Evolutionary conservation across 2,888 invertebrate genomes (phyloP).

Genomic region (Portevinia maculata): DNA sequence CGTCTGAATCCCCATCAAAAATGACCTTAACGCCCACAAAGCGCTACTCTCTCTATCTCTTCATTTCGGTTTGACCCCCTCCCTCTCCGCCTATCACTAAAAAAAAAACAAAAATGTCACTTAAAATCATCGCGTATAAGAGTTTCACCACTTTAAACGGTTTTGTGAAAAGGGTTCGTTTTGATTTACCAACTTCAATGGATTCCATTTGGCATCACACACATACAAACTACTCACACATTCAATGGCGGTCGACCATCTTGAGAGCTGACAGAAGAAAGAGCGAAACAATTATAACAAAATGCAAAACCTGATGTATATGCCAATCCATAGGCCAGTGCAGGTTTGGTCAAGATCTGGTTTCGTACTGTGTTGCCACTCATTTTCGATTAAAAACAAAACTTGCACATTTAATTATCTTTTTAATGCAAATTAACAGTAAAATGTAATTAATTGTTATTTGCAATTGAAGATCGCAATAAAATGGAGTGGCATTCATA

Average conservation of each 20-base stretch:
- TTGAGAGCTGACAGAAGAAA: constrained; percentile 22
- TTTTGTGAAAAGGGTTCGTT: constrained; percentile 49
- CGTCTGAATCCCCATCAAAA: neutral
- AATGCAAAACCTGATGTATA: constrained; percentile 4
- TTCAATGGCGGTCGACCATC: constrained; percentile 37
- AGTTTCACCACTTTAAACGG: constrained; percentile 41
- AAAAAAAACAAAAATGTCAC: no score
- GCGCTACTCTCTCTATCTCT: constrained; percentile 24
- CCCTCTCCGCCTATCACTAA: no score
- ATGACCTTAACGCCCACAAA: constrained; percentile 60
- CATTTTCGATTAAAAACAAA: constrained; percentile 22
- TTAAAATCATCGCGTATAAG: constrained; percentile 24
- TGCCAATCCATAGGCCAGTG: constrained; percentile 39
- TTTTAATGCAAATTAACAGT: constrained; percentile 51
- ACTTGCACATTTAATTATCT: constrained; percentile 29
- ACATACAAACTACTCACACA: constrained; percentile 32
- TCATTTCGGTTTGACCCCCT: constrained; percentile 18
- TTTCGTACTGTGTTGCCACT: constrained; percentile 40
- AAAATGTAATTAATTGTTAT: constrained; percentile 56
- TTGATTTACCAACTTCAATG: constrained; percentile 47
- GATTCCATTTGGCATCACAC: constrained; percentile 63
- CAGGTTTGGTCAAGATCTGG: constrained; percentile 46
- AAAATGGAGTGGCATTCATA: constrained; percentile 58
- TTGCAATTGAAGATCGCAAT: constrained; percentile 40
- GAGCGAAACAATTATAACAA: neutral